Evolutionary conservation across 2,797 vertebrate species (phyloP), one percentile per base, ranked within the genome.

Genomic region (Setipinna tenuifilis): DNA sequence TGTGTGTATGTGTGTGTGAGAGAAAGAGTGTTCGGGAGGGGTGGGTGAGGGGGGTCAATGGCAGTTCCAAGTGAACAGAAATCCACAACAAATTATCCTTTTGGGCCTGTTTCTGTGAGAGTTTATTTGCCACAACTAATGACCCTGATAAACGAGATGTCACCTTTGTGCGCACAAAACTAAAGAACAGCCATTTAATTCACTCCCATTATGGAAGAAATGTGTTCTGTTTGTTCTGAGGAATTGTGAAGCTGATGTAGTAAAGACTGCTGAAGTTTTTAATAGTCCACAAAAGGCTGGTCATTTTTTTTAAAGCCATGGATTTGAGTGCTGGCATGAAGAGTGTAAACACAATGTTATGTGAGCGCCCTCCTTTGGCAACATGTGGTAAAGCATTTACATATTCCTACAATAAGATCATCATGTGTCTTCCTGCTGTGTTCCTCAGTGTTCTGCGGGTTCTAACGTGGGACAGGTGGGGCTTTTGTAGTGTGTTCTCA

Each of bases 311-410:
- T 44, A 78, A 78, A 41, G 31, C 71, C 31, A 78, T 41, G 31
- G 16, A 41, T 78, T 9, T 78, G 31, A 44, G 35, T 78, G 35
- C 28, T 44, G 71, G 17, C 16, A 44, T 41, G 16, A 21, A 19
- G 17, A 14, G 71, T 41, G 31, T 19, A 9, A 41, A 44, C 16
- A 31, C 19, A 78, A 90, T 87, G 91, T 90, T 91, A 86, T 87
- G 91, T 87, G 87, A 93, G 93, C 93, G 21, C 93, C 92, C 93
- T 91, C 94, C 84, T 85, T 90, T 93, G 93, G 91, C 87, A 19
- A 87, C 16, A 85, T 81, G 78, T 87, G 83, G 85, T 35, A 82
- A 81, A 83, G 2, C 50, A 9, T 54, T 48, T 54, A 54, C 50
- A 54, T 54, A 54, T 54, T 14, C 50, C 50, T 54, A 54, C 50